Evolutionary conservation across 2,888 invertebrate genomes (phyloP), one percentile per base, ranked within the genome.

Genomic region (Sepiola atlantica): DNA sequence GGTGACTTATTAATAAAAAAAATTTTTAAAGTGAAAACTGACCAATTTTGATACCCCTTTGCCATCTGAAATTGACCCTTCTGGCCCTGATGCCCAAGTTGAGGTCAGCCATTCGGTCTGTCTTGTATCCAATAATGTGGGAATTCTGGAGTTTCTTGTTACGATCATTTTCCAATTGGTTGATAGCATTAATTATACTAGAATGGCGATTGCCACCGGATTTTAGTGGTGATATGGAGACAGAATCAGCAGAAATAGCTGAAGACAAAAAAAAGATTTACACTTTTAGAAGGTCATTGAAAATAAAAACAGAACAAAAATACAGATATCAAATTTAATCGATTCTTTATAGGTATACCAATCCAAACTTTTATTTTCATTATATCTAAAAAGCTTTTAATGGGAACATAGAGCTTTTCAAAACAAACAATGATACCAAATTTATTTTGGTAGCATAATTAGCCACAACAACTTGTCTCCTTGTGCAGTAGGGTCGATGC

Each of bases 61-160:
- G 99, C 99, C 99, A 99, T 94, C 98, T 98, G 97, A 99, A 99
- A 95, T 98, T 98, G 92, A 99, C 98, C 96, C 98, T 98, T 57
- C 98, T 97, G 21, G 98, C 98, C 95, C 98, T 98, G 94, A 99
- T 98, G 95, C 98, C 98, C 96, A 98, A 98, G 97, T 98, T 98
- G 96, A 98, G 98, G 77, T 98, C 97, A 61, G 97, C 97, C 92
- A 97, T 97, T 91, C 98, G 97, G 35, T 98, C 98, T 93, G 98
- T 98, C 54, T 98, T 98, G 95, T 97, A 98, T 0, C 98, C 98
- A 95, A 98, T 98, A 91, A 98, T 98, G 96, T 96, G 97, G 95
- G 94, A 97, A 97, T 91, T 98, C 97, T 90, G 95, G 55, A 98
- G 97, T 94, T 97, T 97, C 57, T 98, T 97, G 96, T 98, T 98